These are phyloP conservation scores for Oncorhynchus kisutch DNA, from an alignment of 2,113 vertebrate genomes.

Conservation along the genomic window DNA sequence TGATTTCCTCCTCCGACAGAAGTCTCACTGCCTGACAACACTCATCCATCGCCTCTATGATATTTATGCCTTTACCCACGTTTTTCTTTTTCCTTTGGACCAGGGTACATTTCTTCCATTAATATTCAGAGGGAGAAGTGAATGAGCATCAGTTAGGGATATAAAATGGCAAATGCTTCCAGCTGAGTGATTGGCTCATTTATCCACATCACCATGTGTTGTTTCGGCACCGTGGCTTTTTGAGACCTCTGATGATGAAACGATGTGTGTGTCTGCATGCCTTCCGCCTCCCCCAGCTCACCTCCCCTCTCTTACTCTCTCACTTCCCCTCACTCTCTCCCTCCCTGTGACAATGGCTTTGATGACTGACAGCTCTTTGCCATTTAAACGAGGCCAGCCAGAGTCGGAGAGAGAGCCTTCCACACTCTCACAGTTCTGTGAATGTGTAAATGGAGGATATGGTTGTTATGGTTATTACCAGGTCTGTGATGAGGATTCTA, in stretches of 20 bases:
- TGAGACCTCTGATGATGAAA: constrained; percentile 55
- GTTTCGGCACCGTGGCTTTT: constrained; percentile 51
- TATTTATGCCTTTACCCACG: constrained; percentile 66
- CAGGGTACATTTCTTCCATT: constrained; percentile 50
- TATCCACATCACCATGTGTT: constrained; percentile 63
- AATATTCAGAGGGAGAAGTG: constrained; percentile 61
- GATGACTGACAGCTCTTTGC: constrained; percentile 54
- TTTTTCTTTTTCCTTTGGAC: constrained; percentile 38
- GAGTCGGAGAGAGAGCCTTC: not conserved
- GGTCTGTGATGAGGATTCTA: constrained; percentile 43
- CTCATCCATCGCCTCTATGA: constrained; percentile 2
- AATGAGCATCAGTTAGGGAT: constrained; percentile 41
- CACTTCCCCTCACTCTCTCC: constrained; percentile 11
- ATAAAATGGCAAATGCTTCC: constrained; percentile 62
- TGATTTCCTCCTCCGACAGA: constrained; percentile 61
- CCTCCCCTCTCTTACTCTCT: constrained; percentile 16
- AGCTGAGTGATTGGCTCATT: constrained; percentile 68
- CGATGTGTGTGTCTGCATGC: too few species aligned
- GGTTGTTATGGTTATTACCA: constrained; percentile 44
- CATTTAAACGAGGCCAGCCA: constrained; percentile 32
- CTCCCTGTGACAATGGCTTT: constrained; percentile 8
- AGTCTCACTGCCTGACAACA: constrained; percentile 58
- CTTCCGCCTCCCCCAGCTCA: constrained; percentile 14
- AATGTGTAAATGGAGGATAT: constrained; percentile 9
- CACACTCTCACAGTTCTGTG: not conserved